Base-by-base conservation (phyloP, 2,113 vertebrate species). In the Anthoscopus minutus region DNA sequence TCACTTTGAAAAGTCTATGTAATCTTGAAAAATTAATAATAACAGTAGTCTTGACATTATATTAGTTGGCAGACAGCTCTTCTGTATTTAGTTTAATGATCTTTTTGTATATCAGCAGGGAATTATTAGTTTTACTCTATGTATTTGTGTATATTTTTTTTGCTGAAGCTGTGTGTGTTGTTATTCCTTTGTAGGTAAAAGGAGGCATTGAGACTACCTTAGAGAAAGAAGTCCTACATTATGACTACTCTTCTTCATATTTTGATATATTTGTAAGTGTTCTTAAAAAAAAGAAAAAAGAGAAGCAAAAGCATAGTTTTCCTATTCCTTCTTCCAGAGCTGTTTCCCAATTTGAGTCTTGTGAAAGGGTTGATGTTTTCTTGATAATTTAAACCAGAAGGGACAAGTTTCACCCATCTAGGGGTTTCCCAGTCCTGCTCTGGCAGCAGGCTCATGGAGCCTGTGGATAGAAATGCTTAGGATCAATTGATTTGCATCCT, bases 211-310 rank as follows among this genome's bases (percentile, higher is more conserved):
- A 98, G 94, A 96, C 97, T 89, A 98, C 98, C 30, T 97, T 99
- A 95, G 97, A 98, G 47, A 98, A 97, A 86, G 99, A 99, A 95
- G 99, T 99, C n/a, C 95, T 99, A 54, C 95, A 98, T 3, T 99
- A 99, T 96, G 97, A 99, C 97, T 99, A 99, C 97, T 98, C 96
- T 74, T 98, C 97, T 88, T 99, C 99, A 40, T 99, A 99, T 97
- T 99, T 99, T 96, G 99, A 99, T 97, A 99, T 99, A 91, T 99
- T 99, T 97, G 99, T 99, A 98, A 99, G 99, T 97, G 94, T 94
- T 88, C 72, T 94, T 73, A 21, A 51, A 70, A n/a, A 45, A 74
- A 51, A 33, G 13, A 13, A 66, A 30, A 35, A 28, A 24, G 33
- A 69, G 9, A 35, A 35, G 40, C 37, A 66, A 35, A 70, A 82